Base-by-base conservation (phyloP, 2,888 invertebrate species). In the Scaptomyza reducta region DNA sequence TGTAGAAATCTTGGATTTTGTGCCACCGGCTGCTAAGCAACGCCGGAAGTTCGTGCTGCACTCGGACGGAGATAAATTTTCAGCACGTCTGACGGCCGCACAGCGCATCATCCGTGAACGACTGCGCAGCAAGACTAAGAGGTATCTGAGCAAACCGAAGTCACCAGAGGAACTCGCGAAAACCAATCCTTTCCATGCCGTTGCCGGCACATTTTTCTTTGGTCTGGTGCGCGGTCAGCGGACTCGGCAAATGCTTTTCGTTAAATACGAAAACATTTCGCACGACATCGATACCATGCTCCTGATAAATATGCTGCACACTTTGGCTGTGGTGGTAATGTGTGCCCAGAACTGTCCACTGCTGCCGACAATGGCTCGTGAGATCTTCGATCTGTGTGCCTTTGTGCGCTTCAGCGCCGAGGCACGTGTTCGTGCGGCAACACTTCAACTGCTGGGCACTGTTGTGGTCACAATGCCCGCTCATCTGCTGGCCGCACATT, bases 121-220 rank as follows among this genome's bases (percentile, higher is more conserved):
- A 38, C 92, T 97, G 45, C 93, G 94, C 18, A 92, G 93, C 6
- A 97, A 97, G 89, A 97, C 97, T 0, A 93, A 94, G 87, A 94
- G 95, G 80, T 94, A 94, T 88, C 56, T 83, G 9, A 92, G 92
- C 70, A 89, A 83, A 88, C 92, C 0, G 90, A 92, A 72, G 77
- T 0, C 91, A 33, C 41, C 42, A 0, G 51, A 61, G 0, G 29
- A 38, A 1, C 9, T 16, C 2, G 70, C 59, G 0, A 79, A 77
- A 40, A 89, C 91, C 0, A 97, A 97, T 91, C 93, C 93, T 51
- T 97, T 97, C 90, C 93, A 95, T 0, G 91, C 94, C 0, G 94
- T 96, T 0, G 96, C 95, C 0, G 95, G 96, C 1, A 93, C 93
- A 46, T 98, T 98, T 89, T 97, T 98, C 92, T 98, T 96, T 89